phyloP scores from a whole-genome alignment of 1,140 invertebrate species.

The Thalassaphorura encarpata region DNA sequence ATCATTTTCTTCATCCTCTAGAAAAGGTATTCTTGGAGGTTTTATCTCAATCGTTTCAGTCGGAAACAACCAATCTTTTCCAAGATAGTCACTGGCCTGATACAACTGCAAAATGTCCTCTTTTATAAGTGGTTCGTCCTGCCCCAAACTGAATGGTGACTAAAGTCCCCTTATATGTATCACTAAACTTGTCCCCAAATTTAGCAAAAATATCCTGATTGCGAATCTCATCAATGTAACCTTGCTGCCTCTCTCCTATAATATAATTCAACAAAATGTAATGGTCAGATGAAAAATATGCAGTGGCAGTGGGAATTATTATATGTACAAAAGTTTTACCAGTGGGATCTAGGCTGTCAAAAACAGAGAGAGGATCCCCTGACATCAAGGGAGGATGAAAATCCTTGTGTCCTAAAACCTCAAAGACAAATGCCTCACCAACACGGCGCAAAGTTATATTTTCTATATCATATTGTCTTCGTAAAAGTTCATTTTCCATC shows the following conservation, averaged over 20 bases:
- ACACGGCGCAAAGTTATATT: slow-evolving; percentile 50
- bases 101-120: slow-evolving; percentile 55
- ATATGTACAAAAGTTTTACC: slow-evolving; percentile 5
- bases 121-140: slow-evolving; percentile 46
- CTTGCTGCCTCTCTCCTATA: slow-evolving; percentile 50
- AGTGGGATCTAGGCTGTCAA: slow-evolving; percentile 9
- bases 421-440: slow-evolving; percentile 58
- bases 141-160: slow-evolving; percentile 50
- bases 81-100: slow-evolving; percentile 44
- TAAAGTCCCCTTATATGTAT: slow-evolving; percentile 53
- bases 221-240: slow-evolving; percentile 63
- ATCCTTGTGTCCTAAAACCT: slow-evolving; percentile 69
- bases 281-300: no score
- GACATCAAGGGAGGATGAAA: slow-evolving; percentile 69
- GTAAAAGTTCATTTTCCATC: slow-evolving; percentile 47
- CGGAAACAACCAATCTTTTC: slow-evolving; percentile 57
- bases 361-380: slow-evolving; percentile 60
- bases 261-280: no score
- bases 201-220: slow-evolving; percentile 56
- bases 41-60: slow-evolving; percentile 35
- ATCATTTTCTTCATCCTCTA: slow-evolving; percentile 46
- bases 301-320: not conserved
- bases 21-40: slow-evolving; percentile 46
- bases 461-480: slow-evolving; percentile 58
- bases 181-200: slow-evolving; percentile 60